phyloP scores from a whole-genome alignment of 2,113 vertebrate species.

The Menidia beryllina region DNA sequence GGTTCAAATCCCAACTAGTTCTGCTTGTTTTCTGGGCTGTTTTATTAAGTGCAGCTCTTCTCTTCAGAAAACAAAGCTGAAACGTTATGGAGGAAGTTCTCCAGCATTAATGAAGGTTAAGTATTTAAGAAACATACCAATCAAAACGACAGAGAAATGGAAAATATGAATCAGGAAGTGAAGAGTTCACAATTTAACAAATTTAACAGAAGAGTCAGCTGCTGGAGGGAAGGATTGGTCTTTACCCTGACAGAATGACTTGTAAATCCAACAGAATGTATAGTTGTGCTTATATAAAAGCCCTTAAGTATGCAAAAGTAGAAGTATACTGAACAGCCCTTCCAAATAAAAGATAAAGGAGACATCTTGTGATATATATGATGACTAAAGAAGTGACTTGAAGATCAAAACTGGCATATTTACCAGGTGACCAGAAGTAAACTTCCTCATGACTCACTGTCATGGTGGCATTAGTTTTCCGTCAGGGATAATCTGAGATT shows the following conservation, averaged over 20 bases:
- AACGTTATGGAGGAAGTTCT: background rate
- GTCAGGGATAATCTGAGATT: constrained; percentile 1
- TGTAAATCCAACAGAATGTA: background rate
- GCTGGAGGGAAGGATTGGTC: background rate
- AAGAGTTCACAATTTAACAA: background rate
- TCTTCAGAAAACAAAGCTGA: background rate
- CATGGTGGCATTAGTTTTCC: background rate
- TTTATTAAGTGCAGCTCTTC: background rate
- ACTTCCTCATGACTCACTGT: background rate
- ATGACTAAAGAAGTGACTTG: background rate
- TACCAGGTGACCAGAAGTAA: background rate
- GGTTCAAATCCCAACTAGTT: background rate
- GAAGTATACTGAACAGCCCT: background rate
- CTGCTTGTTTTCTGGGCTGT: background rate
- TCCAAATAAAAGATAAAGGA: background rate
- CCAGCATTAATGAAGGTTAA: background rate
- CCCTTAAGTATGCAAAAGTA: background rate
- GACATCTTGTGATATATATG: background rate
- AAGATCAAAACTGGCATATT: background rate
- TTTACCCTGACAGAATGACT: background rate
- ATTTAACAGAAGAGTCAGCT: background rate
- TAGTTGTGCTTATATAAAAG: constrained; percentile 1
- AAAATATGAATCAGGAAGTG: background rate
- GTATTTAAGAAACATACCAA: background rate
- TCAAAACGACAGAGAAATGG: background rate